Percentiles rank a stretch among this genome's conserved stretches.
These are phyloP conservation scores for Drosophila buzzatii DNA, from an alignment of 2,888 invertebrate genomes.

Conservation along the genomic window DNA sequence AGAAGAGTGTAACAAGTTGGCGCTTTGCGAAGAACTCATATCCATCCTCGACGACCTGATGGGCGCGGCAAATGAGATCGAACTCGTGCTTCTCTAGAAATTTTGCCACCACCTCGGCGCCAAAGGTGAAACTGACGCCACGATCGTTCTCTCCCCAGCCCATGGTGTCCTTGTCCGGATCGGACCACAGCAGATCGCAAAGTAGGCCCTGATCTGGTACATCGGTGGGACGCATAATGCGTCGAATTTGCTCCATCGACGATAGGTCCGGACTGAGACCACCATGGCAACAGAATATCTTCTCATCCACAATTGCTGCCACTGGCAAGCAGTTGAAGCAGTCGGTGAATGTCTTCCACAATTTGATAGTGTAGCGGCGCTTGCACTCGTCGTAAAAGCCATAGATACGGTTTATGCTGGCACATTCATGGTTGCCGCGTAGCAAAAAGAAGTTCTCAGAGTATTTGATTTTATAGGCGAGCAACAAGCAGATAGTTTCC, in stretches of 20 bases:
- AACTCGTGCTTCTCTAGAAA: constrained; percentile 99
- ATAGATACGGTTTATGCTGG: constrained; percentile 99
- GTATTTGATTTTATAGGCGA: constrained; percentile 99
- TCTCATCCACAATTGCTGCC: constrained; percentile 94
- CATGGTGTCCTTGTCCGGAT: constrained; percentile 98
- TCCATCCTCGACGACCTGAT: constrained; percentile 99
- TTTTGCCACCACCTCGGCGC: constrained; percentile 99
- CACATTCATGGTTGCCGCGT: constrained; percentile 99
- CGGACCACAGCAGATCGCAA: constrained; percentile 99
- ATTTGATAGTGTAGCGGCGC: constrained; percentile 97
- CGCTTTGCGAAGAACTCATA: constrained; percentile 99
- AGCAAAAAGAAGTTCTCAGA: constrained; percentile 99
- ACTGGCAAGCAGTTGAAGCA: constrained; percentile 99
- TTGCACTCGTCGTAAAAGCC: constrained; percentile 99
- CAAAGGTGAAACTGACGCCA: constrained; percentile 99
- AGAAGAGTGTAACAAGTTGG: constrained; percentile 96
- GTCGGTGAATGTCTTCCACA: constrained; percentile 99
- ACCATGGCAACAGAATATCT: constrained; percentile 92
- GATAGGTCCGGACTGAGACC: constrained; percentile 97
- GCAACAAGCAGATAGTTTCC: constrained; percentile 98
- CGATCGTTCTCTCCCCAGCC: constrained; percentile 99
- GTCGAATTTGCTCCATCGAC: constrained; percentile 98
- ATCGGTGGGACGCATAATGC: constrained; percentile 99
- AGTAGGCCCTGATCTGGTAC: constrained; percentile 98
- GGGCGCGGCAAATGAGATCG: constrained; percentile 99